phyloP scores from a whole-genome alignment of 2,113 vertebrate species.

The Boleophthalmus pectinirostris region DNA sequence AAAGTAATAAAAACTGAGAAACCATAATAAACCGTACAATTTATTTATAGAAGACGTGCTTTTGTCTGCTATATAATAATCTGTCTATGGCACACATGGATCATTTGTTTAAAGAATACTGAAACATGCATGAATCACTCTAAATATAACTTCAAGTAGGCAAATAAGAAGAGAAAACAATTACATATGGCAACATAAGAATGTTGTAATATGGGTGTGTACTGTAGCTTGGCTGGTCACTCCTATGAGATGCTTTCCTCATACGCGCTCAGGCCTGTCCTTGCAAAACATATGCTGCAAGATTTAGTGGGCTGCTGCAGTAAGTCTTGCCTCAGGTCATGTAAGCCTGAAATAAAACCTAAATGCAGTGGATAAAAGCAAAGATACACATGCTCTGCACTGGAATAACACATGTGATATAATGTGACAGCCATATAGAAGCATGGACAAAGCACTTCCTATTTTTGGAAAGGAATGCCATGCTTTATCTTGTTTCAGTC shows the following conservation, averaged over 20 bases:
- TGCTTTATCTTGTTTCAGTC: conserved; percentile 20
- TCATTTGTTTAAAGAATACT: too few relatives aligned
- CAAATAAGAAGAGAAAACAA: too few relatives aligned
- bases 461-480: conserved; percentile 69
- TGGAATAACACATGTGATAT: conserved; percentile 30
- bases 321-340: conserved; percentile 39
- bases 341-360: conserved; percentile 30
- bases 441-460: conserved; percentile 60
- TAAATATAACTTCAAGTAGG: too few relatives aligned
- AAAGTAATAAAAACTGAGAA: too few relatives aligned
- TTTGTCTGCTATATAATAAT: too few relatives aligned
- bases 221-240: conserved; percentile 27
- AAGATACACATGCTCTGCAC: conserved; percentile 30
- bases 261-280: conserved; percentile 23
- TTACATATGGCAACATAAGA: not conserved
- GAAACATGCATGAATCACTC: too few relatives aligned
- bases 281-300: conserved; percentile 32
- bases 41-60: too few relatives aligned
- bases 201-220: not conserved
- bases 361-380: conserved; percentile 27
- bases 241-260: conserved; percentile 17
- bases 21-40: too few relatives aligned
- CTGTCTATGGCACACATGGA: too few relatives aligned
- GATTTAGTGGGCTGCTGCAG: conserved; percentile 25
- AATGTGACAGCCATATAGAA: conserved; percentile 60